Evolutionary conservation across 1,140 invertebrate species (phyloP), one percentile per base, ranked within the genome.

Genomic region (Ephestia elutella): DNA sequence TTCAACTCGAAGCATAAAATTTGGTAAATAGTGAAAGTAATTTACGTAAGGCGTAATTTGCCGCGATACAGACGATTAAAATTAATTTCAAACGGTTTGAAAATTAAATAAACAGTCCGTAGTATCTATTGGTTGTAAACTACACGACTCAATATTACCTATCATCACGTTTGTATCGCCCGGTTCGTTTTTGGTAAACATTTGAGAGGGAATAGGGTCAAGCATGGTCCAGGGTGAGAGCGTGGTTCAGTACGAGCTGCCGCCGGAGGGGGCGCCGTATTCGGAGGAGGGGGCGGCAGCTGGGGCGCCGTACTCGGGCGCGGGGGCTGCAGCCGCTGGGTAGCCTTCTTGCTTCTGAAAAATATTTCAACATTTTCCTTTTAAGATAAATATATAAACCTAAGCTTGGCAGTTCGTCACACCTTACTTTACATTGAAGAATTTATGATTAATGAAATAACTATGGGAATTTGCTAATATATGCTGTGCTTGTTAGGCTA

Each of bases 321-420:
- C 65, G 1, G 82, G 80, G 0, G 77, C 63, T 2, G 57, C 67
- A 0, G 86, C 84, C 0, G 75, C 78, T 8, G 88, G 88, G 57
- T 90, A 90, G 5, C 88, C 88, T 70, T 89, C 87, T 75, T 89
- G 88, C 74, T 89, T 89, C 88, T 89, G 73, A 20, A 80, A 84
- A 66, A 53, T 7, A 15, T 60, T 56, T 56, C 48, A 56, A 61
- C 15, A 63, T 49, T 5, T 9, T 35, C 3, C n/a, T n/a, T 13
- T 35, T 35, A 10, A 13, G 10, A 35, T 11, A 9, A 35, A 35
- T 35, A 35, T n/a, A n/a, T n/a, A n/a, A n/a, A n/a, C n/a, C n/a
- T n/a, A n/a, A n/a, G n/a, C n/a, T n/a, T n/a, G n/a, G n/a, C n/a
- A n/a, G n/a, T n/a, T n/a, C n/a, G n/a, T n/a, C n/a, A n/a, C n/a